phyloP scores from a whole-genome alignment of 2,113 vertebrate species.

The Helogale parvula region DNA sequence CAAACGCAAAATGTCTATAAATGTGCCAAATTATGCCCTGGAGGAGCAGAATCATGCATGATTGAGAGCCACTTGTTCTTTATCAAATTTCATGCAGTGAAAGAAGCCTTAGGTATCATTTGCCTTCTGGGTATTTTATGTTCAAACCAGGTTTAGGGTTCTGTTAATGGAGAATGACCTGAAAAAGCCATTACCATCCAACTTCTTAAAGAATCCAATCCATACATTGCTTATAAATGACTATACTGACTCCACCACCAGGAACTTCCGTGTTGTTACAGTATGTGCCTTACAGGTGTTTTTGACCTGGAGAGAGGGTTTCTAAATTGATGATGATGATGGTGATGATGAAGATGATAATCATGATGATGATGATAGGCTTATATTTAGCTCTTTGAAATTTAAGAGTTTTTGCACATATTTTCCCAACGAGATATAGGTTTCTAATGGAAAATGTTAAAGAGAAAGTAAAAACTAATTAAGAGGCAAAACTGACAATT shows the following conservation, averaged over 20 bases:
- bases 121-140: not conserved
- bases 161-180: not conserved
- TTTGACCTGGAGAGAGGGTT: not conserved
- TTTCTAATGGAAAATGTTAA: not conserved
- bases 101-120: not conserved
- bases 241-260: not conserved
- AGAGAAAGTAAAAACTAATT: not conserved
- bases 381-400: not conserved
- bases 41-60: not conserved
- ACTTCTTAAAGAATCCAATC: not conserved
- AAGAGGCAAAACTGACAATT: not conserved
- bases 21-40: not conserved
- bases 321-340: not conserved
- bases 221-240: not conserved
- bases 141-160: not conserved
- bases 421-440: not conserved
- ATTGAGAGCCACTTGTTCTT: not conserved
- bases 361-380: not conserved
- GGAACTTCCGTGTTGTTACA: not conserved
- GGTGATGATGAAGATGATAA: not conserved
- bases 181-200: not conserved
- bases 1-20: not conserved
- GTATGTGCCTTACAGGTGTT: not conserved
- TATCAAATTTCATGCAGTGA: not conserved
- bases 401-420: not conserved